Percentiles rank a stretch among this genome's conserved stretches.
Evolutionary conservation across 92 coral and sea anemone species (phyloP).

Genomic region (Phenganax subtilis): DNA sequence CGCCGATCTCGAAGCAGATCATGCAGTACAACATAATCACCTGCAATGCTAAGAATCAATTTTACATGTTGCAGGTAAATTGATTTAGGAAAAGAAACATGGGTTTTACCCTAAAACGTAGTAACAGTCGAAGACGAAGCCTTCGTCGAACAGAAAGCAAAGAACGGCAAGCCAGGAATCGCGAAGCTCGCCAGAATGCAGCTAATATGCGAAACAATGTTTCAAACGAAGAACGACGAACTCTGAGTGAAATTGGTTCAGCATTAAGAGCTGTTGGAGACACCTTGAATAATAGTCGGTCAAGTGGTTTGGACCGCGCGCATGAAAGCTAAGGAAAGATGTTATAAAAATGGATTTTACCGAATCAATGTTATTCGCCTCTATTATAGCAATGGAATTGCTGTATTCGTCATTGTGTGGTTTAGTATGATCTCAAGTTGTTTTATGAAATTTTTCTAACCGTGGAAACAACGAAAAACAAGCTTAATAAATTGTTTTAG

Average conservation of each 20-base stretch:
- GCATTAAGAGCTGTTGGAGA: constrained; percentile 87
- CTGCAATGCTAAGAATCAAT: too few species aligned
- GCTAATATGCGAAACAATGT: constrained; percentile 54
- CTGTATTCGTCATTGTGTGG: too few species aligned
- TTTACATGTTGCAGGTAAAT: too few species aligned
- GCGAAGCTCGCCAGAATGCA: constrained; percentile 49
- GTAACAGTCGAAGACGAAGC: constrained; percentile 91
- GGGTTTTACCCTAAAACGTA: constrained; percentile 87
- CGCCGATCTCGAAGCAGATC: too few species aligned
- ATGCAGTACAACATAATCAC: too few species aligned
- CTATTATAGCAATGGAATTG: too few species aligned
- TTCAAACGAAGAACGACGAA: constrained; percentile 56
- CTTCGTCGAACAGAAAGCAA: constrained; percentile 80
- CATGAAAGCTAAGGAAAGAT: constrained; percentile 37
- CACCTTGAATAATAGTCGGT: constrained; percentile 78
- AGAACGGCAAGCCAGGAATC: constrained; percentile 64
- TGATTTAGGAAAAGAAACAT: constrained; percentile 25
- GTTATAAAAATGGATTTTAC: too few species aligned
- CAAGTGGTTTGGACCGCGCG: constrained; percentile 30
- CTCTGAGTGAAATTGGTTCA: constrained; percentile 77
- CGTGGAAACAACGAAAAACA: too few species aligned
- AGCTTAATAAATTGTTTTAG: too few species aligned
- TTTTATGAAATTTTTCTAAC: too few species aligned
- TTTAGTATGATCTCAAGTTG: too few species aligned
- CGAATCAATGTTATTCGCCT: too few species aligned